Conservation (phyloP, 2,113 vertebrate species). For the Pelecanus crispus region DNA sequence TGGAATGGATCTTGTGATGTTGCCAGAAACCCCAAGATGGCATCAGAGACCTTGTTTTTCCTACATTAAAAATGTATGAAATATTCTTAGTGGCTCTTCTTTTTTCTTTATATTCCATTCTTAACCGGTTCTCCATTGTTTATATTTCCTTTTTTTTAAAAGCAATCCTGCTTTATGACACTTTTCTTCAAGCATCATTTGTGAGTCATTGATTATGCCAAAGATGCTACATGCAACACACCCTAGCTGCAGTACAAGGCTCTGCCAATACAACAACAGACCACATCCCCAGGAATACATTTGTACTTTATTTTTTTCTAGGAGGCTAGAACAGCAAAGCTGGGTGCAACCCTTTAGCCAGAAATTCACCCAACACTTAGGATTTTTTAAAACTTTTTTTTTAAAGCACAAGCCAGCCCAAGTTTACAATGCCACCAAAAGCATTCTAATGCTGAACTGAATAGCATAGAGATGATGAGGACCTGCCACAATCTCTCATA, state of each 20-base stretch:
- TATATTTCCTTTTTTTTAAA: neutral
- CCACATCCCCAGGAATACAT: neutral
- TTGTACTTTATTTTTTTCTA: neutral
- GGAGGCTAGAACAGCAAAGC: neutral
- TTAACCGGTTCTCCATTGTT: neutral
- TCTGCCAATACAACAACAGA: neutral
- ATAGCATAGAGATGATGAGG: neutral
- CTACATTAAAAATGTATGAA: neutral
- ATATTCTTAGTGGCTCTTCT: neutral
- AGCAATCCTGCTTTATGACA: fast-evolving
- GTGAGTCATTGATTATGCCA: neutral
- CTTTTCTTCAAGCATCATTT: neutral
- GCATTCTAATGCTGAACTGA: neutral
- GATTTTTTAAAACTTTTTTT: neutral
- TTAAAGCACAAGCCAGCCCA: neutral
- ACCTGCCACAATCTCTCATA: neutral
- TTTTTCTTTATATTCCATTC: neutral
- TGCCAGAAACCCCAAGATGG: slow-evolving; percentile 8
- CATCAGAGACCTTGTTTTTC: neutral
- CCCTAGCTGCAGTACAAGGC: neutral
- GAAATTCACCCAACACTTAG: neutral
- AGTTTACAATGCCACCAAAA: neutral
- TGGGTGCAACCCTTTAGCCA: neutral
- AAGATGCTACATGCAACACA: neutral
- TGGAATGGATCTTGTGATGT: neutral